These are phyloP conservation scores for Chaetops frenatus DNA, from an alignment of 2,113 vertebrate genomes.

Conservation along the genomic window DNA sequence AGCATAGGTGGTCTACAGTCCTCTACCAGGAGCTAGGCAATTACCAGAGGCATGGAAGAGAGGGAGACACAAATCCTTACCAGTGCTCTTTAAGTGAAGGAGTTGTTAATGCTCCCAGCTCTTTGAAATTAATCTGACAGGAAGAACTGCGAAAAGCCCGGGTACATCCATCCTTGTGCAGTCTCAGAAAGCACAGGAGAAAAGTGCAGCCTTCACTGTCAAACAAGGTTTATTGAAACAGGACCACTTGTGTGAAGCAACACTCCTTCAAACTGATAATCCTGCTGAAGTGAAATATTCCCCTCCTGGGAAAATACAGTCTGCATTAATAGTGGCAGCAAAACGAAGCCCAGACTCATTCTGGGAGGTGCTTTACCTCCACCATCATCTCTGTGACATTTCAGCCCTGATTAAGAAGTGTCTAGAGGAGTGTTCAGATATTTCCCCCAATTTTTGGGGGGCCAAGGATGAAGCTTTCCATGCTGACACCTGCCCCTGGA, in stretches of 20 bases:
- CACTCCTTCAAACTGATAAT: background rate
- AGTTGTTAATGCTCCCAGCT: background rate
- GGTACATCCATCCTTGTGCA: background rate
- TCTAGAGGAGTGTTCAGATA: background rate
- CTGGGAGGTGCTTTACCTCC: background rate
- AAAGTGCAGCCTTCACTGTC: background rate
- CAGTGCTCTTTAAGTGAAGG: background rate
- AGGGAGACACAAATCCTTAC: background rate
- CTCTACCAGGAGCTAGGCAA: background rate
- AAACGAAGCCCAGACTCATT: background rate
- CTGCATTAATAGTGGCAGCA: background rate
- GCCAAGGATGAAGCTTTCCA: background rate
- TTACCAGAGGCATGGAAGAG: background rate
- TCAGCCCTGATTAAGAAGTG: background rate
- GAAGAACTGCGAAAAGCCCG: background rate
- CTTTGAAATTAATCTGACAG: constrained; percentile 19
- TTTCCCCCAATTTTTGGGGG: too few relatives aligned
- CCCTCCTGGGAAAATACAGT: background rate
- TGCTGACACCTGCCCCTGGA: background rate
- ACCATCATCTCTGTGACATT: background rate
- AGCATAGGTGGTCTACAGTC: background rate
- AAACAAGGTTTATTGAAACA: constrained; percentile 2
- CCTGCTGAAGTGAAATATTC: background rate
- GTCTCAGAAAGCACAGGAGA: background rate
- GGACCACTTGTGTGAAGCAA: background rate